phyloP scores from a whole-genome alignment of 2,797 vertebrate species.

The Limnodromus scolopaceus region DNA sequence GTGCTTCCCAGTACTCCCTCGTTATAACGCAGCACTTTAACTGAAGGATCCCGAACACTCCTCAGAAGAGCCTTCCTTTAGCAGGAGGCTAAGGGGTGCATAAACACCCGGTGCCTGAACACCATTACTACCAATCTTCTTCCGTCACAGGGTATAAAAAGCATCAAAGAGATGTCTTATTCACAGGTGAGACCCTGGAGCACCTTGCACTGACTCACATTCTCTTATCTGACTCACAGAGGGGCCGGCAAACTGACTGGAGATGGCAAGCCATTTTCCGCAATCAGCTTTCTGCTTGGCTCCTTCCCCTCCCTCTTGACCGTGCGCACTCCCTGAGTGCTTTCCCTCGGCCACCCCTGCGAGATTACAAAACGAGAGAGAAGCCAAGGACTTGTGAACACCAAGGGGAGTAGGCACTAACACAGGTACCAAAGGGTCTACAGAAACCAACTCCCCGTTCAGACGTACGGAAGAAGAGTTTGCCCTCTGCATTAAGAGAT shows the following conservation, averaged over 20 bases:
- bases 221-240: background rate
- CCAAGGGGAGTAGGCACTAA: background rate
- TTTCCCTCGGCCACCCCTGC: background rate
- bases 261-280: background rate
- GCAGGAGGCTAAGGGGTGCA: background rate
- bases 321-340: background rate
- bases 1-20: background rate
- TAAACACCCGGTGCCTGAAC: background rate
- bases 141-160: background rate
- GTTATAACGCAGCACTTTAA: background rate
- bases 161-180: background rate
- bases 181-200: background rate
- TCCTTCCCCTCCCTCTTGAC: background rate
- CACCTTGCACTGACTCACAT: background rate
- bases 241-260: background rate
- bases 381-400: background rate
- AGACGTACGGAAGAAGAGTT: background rate
- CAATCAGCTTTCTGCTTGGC: background rate
- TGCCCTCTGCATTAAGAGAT: background rate
- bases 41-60: background rate
- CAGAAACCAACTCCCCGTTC: background rate
- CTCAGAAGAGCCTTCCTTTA: background rate
- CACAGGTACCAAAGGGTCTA: background rate
- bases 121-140: background rate
- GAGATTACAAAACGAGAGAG: background rate